Conservation (phyloP, 2,888 invertebrate genomes). For the Metallyticus violacea region DNA sequence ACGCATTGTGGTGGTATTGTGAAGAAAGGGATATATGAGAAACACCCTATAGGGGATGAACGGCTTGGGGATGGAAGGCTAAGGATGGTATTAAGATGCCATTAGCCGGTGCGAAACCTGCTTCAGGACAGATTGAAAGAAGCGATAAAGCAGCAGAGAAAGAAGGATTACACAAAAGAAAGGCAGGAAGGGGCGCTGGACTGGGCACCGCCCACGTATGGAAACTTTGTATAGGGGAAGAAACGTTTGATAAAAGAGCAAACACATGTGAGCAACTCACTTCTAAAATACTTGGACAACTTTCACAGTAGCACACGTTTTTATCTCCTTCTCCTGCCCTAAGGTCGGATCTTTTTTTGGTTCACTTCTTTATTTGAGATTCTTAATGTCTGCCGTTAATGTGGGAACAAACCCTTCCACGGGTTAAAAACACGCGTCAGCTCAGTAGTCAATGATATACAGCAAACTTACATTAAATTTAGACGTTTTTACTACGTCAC, state of each 20-base stretch:
- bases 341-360: not conserved
- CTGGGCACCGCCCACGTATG: slow-evolving; percentile 1
- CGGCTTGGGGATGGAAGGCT: slow-evolving; percentile 11
- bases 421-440: too few relatives aligned
- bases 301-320: too few relatives aligned
- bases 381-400: not conserved
- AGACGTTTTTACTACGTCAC: too few relatives aligned
- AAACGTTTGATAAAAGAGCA: slow-evolving; percentile 16
- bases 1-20: too few relatives aligned
- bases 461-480: too few relatives aligned
- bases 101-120: slow-evolving; percentile 28
- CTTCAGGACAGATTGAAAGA: slow-evolving; percentile 30
- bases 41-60: not conserved
- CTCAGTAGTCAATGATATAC: too few relatives aligned
- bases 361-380: not conserved
- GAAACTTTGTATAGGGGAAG: not conserved
- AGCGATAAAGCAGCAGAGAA: slow-evolving; percentile 29
- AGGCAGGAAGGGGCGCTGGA: slow-evolving; percentile 22
- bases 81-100: slow-evolving; percentile 33
- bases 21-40: too few relatives aligned
- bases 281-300: too few relatives aligned
- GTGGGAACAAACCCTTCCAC: not conserved
- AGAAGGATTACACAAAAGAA: slow-evolving; percentile 27
- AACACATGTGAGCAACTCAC: not conserved
- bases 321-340: not conserved